Conservation (phyloP, 2,888 invertebrate genomes). For the Achlya flavicornis region DNA sequence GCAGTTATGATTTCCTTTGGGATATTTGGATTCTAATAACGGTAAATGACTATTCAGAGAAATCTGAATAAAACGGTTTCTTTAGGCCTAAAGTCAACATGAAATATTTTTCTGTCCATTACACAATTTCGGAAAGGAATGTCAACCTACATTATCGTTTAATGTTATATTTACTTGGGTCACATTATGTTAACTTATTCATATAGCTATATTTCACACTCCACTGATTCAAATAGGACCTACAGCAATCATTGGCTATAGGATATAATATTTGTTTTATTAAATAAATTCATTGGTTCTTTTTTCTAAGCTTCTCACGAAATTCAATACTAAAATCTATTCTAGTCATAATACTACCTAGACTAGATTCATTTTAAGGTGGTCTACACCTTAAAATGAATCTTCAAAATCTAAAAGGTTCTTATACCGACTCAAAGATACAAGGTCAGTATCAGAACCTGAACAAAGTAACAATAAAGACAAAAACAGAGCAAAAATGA, state of each 20-base stretch:
- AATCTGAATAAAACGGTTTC: neutral
- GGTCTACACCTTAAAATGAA: neutral
- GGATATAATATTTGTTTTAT: neutral
- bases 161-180: constrained; percentile 6
- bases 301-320: neutral
- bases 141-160: constrained; percentile 2
- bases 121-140: constrained; percentile 1
- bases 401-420: no score
- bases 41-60: constrained; percentile 18
- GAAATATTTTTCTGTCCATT: constrained; percentile 1
- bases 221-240: neutral
- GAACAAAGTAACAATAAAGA: constrained; percentile 36
- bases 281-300: neutral
- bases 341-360: neutral
- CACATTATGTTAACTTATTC: constrained; percentile 7
- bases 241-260: neutral
- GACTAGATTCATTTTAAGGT: no score
- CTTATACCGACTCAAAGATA: neutral
- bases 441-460: constrained; percentile 29
- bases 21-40: constrained; percentile 24
- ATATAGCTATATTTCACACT: neutral
- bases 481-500: constrained; percentile 34
- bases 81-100: neutral
- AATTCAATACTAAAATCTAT: neutral
- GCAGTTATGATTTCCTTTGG: constrained; percentile 25